Base-by-base conservation (phyloP, 2,113 vertebrate species). In the Ailurus styani region DNA sequence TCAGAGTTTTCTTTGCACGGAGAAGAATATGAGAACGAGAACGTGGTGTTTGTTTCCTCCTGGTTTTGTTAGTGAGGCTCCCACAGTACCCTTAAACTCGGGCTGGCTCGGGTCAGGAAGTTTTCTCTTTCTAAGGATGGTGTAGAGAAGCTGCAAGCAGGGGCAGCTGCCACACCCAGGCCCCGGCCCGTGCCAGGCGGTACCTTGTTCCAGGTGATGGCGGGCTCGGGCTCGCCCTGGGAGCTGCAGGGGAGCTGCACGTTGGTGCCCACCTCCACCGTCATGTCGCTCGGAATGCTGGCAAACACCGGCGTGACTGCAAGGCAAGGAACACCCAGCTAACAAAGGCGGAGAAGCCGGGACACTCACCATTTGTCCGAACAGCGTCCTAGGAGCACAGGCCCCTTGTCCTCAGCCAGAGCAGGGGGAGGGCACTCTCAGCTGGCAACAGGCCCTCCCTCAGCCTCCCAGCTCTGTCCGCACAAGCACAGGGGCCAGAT, bases 131-230 rank as follows among this genome's bases (percentile, higher is more conserved):
- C 6, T 21, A 0, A 2, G 78, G 52, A 0, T 0, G 29, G 93
- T 85, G 94, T 72, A 93, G 7, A 90, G 14, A 87, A 2, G 85
- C 0, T 50, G 17, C 0, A 55, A 68, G n/a, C 6, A 15, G 64
- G 47, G 54, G 29, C 40, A 50, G 60, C 25, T 8, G 72, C 12
- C 20, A 12, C 1, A 14, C 68, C 68, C 13, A 8, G 29, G 10
- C 23, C 23, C 60, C 17, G 1, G 15, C 34, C 40, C 4, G 1
- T 4, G 1, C n/a, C 20, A 18, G 64, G 57, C 0, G 2, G 98
- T 98, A 99, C 99, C 99, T 99, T 99, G 98, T 99, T 99, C 99
- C 99, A 99, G 66, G 99, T 99, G 98, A 99, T 99, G 92, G 99
- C 98, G 10, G 99, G 99, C 78, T 99, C 99, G 0, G 99, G 99